Conservation (phyloP, 2,888 invertebrate species). For the Tanypteryx hageni region DNA sequence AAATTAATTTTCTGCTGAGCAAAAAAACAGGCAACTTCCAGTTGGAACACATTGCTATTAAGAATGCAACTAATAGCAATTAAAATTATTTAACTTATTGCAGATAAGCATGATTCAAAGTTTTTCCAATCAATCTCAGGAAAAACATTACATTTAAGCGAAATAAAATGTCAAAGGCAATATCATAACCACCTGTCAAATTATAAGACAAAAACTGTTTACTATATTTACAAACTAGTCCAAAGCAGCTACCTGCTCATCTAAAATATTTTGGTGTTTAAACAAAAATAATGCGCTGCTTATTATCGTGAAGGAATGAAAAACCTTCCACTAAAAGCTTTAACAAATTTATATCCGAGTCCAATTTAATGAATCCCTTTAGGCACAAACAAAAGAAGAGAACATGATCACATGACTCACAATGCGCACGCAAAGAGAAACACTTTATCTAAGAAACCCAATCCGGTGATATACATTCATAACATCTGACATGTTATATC, state of each 20-base stretch:
- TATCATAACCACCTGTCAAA: conserved; percentile 48
- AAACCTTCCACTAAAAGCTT: conserved; percentile 43
- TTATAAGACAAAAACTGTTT: conserved; percentile 4
- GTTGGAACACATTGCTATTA: conserved; percentile 25
- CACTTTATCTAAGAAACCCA: conserved; percentile 45
- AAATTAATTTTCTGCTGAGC: conserved; percentile 3
- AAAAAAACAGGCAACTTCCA: conserved; percentile 39
- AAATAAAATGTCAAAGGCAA: conserved; percentile 39
- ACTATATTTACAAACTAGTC: conserved; percentile 52
- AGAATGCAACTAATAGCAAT: conserved; percentile 36
- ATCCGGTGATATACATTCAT: conserved; percentile 56
- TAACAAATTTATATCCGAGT: conserved; percentile 40
- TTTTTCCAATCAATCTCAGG: conserved; percentile 34
- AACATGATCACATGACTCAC: conserved; percentile 23
- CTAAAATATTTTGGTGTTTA: conserved; percentile 4
- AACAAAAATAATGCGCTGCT: conserved; percentile 44
- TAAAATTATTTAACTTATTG: conserved; percentile 34
- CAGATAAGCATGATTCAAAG: neutral
- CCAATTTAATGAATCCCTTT: conserved; percentile 31
- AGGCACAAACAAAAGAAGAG: conserved; percentile 57
- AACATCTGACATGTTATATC: conserved; percentile 55
- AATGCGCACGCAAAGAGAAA: neutral
- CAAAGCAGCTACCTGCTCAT: conserved; percentile 33
- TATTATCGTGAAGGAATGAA: neutral
- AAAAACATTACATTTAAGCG: conserved; percentile 48